A percentile compares a stretch with the other conserved stretches of the same genome.
phyloP scores from a whole-genome alignment of 2,797 vertebrate genomes.

The Glossophaga mutica region DNA sequence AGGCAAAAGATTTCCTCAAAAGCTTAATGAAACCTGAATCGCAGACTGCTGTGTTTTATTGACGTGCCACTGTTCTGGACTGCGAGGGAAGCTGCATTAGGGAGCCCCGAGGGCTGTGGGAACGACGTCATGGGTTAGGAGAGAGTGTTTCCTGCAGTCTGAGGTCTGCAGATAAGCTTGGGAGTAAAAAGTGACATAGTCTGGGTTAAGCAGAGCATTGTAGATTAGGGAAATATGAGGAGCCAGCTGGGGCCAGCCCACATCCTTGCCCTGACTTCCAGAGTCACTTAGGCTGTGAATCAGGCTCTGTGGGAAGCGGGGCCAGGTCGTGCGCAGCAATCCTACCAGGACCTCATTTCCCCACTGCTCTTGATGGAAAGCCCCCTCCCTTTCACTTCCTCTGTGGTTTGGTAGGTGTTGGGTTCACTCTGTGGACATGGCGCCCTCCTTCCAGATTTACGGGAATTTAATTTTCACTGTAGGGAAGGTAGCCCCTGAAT shows the following conservation, averaged over 20 bases:
- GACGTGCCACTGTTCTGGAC: constrained; percentile 54
- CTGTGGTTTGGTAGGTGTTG: constrained; percentile 49
- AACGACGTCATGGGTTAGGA: constrained; percentile 33
- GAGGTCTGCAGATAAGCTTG: constrained; percentile 5
- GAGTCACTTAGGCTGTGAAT: neutral
- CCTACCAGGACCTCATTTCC: neutral
- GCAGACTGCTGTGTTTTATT: constrained; percentile 41
- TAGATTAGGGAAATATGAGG: neutral
- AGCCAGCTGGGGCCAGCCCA: neutral
- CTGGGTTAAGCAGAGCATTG: neutral
- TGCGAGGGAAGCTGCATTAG: constrained; percentile 18
- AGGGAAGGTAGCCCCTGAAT: constrained; percentile 38
- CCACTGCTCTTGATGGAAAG: neutral
- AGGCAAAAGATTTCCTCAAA: constrained; percentile 53
- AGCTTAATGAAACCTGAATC: constrained; percentile 60
- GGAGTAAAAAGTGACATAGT: neutral
- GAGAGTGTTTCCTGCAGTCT: neutral
- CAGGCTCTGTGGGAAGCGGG: neutral
- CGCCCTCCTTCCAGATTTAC: constrained; percentile 38
- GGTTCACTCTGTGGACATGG: constrained; percentile 25
- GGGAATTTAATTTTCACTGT: constrained; percentile 54
- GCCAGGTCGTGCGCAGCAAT: neutral
- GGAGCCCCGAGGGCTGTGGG: constrained; percentile 2
- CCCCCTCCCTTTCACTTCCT: constrained; percentile 19
- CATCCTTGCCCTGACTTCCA: neutral